Evolutionary conservation across 2,113 vertebrate species (phyloP).

Genomic region (Otus sunia): DNA sequence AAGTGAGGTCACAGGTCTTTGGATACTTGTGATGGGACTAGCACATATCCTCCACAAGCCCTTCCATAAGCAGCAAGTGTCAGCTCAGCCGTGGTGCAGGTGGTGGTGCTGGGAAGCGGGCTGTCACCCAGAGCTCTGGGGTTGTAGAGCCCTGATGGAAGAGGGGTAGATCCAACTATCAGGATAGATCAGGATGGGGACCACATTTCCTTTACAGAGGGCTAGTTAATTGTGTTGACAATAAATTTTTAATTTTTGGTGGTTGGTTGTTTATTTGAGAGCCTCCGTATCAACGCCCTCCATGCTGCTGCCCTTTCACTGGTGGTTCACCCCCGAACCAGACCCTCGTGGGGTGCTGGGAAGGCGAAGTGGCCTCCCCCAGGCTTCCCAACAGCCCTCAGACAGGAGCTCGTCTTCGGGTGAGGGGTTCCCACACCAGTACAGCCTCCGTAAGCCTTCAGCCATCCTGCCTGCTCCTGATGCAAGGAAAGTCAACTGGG

Average conservation of each 20-base stretch:
- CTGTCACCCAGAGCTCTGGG: too few relatives aligned
- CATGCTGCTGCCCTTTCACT: fast-evolving
- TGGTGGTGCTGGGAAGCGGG: background rate
- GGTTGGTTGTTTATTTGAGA: too few relatives aligned
- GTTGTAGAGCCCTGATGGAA: too few relatives aligned
- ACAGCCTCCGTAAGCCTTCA: fast-evolving
- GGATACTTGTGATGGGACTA: background rate
- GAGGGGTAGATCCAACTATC: background rate
- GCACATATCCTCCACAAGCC: background rate
- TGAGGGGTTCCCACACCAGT: fast-evolving
- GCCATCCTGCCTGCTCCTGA: background rate
- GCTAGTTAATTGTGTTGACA: too few relatives aligned
- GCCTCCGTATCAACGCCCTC: too few relatives aligned
- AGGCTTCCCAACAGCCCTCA: background rate
- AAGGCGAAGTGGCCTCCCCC: background rate
- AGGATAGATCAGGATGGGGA: background rate
- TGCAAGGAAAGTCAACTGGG: fast-evolving
- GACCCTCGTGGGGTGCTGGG: fast-evolving
- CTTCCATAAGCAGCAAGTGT: background rate
- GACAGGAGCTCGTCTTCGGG: fast-evolving
- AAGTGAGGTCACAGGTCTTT: background rate
- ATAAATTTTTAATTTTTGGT: too few relatives aligned
- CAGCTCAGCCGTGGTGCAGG: background rate
- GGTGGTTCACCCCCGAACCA: background rate
- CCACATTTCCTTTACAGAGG: too few relatives aligned